Evolutionary conservation across 2,888 invertebrate genomes (phyloP).

Genomic region (Microctonus hyperodae): DNA sequence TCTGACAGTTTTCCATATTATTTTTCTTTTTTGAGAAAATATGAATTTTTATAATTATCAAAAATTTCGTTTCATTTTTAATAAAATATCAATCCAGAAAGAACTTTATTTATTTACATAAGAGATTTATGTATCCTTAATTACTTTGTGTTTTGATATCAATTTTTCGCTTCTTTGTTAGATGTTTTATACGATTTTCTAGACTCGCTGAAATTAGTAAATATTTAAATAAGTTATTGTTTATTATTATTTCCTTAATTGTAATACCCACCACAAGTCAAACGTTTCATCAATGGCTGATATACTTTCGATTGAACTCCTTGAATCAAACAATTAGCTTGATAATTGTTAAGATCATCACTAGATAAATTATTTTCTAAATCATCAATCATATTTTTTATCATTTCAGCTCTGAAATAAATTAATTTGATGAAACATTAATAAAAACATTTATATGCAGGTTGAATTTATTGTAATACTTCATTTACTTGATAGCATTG

Average conservation of each 20-base stretch:
- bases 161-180: slow-evolving; percentile 72
- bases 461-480: slow-evolving; percentile 69
- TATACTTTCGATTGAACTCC: slow-evolving; percentile 76
- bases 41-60: neutral
- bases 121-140: neutral
- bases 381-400: slow-evolving; percentile 66
- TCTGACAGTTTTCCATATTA: too few species aligned
- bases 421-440: too few species aligned
- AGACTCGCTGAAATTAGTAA: slow-evolving; percentile 72
- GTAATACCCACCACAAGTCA: slow-evolving; percentile 76
- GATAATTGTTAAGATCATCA: slow-evolving; percentile 56
- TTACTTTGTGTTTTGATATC: slow-evolving; percentile 32
- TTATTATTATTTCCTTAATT: neutral
- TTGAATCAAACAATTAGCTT: slow-evolving; percentile 71
- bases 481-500: slow-evolving; percentile 74
- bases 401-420: slow-evolving; percentile 66
- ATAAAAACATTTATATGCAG: too few species aligned
- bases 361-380: slow-evolving; percentile 59
- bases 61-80: neutral
- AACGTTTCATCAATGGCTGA: slow-evolving; percentile 76
- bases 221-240: slow-evolving; percentile 9
- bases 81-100: neutral
- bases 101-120: neutral
- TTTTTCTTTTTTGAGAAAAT: neutral
- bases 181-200: slow-evolving; percentile 81